Conservation (phyloP, 2,888 invertebrate species). For the Mimachlamys varia region DNA sequence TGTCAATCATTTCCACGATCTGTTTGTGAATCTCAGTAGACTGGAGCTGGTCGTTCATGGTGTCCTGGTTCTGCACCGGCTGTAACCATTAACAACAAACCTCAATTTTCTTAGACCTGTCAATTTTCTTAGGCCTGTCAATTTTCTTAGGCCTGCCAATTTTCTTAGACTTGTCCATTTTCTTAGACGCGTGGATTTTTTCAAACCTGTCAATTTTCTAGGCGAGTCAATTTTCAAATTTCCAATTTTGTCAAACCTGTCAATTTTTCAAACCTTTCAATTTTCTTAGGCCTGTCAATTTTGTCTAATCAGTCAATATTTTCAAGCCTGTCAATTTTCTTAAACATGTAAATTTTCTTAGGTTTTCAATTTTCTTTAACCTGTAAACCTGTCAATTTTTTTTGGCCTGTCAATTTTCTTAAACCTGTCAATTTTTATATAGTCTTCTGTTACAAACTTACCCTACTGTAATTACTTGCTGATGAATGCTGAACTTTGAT, state of each 20-base stretch:
- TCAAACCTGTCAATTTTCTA: background rate
- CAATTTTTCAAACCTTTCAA: background rate
- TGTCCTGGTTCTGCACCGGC: background rate
- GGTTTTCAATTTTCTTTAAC: too few species aligned
- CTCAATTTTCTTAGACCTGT: background rate
- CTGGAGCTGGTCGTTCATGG: constrained; percentile 32
- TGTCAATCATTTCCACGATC: background rate
- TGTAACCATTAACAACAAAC: background rate
- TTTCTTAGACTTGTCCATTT: too few species aligned
- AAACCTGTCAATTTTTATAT: background rate
- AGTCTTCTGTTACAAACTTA: too few species aligned
- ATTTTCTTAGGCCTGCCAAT: background rate
- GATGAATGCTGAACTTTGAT: too few species aligned
- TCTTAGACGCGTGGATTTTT: too few species aligned
- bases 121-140: too few species aligned
- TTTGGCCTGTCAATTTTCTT: too few species aligned
- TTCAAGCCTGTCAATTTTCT: too few species aligned
- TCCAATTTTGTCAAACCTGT: background rate
- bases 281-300: background rate
- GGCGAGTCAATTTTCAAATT: too few species aligned
- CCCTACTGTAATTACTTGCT: too few species aligned
- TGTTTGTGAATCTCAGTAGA: background rate
- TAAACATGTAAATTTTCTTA: background rate
- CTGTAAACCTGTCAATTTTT: background rate
- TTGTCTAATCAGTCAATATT: too few species aligned